Evolutionary conservation across 1,140 invertebrate species (phyloP), one percentile per base, ranked within the genome.

Genomic region (Coenobita brevimanus): DNA sequence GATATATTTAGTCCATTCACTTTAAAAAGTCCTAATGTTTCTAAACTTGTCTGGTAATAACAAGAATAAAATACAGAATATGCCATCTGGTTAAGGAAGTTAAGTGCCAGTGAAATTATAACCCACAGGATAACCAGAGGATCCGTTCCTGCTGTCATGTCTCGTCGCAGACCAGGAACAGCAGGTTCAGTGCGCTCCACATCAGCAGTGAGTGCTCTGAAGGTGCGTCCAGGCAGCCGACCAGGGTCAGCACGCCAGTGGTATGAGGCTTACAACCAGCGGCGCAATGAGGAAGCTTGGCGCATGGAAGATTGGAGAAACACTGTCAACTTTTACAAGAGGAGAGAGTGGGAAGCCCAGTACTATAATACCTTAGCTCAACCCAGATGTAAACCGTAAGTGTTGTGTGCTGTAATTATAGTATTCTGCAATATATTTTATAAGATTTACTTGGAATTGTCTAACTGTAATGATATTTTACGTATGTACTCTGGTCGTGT

Each of bases 271-370:
- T 73, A 83, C 24, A 89, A 89, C 75, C 81, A 84, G 6, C 57
- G 82, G 21, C 50, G 64, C 46, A 89, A 89, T 71, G 88, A 89
- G 46, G 88, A 89, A 41, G 88, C 88, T 4, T 89, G 88, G 88
- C 41, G 82, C 24, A 21, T 84, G 60, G 81, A 89, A 41, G 88
- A 89, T 21, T 83, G 76, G 76, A 57, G 62, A 50, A 83, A 82
- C 60, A 89, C 81, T 10, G 81, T 83, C 36, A 89, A 84, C 79
- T 17, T 30, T 2, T 36, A 79, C 15, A 89, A 89, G 60, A 83
- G 79, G 17, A 89, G 82, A 38, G 88, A 89, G 79, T 89, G 88
- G 88, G 50, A 89, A 46, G 82, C 88, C 1, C 81, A 89, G 36
- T 89, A 71, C 69, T 89, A 89, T 38, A 89, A 78, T 46, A 21